Evolutionary conservation across 2,888 invertebrate species (phyloP).

Genomic region (Oxyscelio sp.): DNA sequence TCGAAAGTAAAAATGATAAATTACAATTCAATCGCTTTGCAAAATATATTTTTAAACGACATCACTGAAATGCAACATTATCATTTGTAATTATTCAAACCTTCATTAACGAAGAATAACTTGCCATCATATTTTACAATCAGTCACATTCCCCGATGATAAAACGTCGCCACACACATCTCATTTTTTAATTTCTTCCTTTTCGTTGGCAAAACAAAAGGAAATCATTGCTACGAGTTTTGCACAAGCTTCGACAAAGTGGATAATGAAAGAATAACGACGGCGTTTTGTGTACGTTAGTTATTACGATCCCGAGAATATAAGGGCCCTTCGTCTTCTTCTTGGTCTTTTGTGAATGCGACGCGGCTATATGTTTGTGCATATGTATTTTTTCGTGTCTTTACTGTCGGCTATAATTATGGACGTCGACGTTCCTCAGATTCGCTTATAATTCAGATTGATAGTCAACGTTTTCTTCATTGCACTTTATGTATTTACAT

Average conservation of each 20-base stretch:
- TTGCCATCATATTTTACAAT: too few relatives aligned
- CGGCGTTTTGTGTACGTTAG: constrained; percentile 24
- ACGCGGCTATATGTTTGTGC: constrained; percentile 12
- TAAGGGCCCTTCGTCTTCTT: constrained; percentile 6
- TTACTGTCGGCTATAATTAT: constrained; percentile 55
- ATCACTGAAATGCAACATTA: too few relatives aligned
- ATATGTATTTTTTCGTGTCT: constrained; percentile 40
- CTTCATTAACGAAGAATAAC: too few relatives aligned
- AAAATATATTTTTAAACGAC: too few relatives aligned
- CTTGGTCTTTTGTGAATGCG: constrained; percentile 19
- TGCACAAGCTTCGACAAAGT: constrained; percentile 6
- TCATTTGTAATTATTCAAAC: too few relatives aligned
- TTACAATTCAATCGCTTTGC: too few relatives aligned
- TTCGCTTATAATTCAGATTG: constrained; percentile 69
- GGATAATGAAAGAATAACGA: constrained; percentile 28
- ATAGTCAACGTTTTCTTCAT: constrained; percentile 70
- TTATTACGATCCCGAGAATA: constrained; percentile 25
- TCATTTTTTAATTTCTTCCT: background rate
- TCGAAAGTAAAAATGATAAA: too few relatives aligned
- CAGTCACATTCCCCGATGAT: too few relatives aligned
- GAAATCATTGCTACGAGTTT: background rate
- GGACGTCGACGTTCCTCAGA: constrained; percentile 57
- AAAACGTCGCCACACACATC: too few relatives aligned
- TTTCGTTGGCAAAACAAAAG: constrained; percentile 6
- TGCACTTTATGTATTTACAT: constrained; percentile 67